phyloP scores from a whole-genome alignment of 2,888 invertebrate species.

The Zhengitettix transpicula region DNA sequence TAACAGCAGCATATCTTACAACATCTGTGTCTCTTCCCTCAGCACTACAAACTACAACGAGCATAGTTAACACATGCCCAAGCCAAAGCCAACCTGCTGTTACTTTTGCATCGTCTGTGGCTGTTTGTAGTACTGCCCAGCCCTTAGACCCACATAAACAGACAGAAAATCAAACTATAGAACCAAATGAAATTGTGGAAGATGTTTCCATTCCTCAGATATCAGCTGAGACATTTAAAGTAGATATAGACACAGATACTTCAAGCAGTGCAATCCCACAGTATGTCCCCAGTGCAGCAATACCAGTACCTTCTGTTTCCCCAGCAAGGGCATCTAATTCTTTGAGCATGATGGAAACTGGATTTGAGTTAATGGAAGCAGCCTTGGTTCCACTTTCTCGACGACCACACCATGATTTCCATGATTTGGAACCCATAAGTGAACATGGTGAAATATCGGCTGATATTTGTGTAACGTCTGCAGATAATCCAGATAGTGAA shows the following conservation, averaged over 20 bases:
- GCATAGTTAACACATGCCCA: background rate
- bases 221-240: background rate
- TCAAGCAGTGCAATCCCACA: background rate
- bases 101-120: background rate
- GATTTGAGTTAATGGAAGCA: conserved; percentile 1
- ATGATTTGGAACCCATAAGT: conserved; percentile 8
- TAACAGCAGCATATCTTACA: background rate
- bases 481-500: no score
- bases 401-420: conserved; percentile 6
- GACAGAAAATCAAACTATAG: background rate
- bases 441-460: conserved; percentile 7
- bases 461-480: background rate
- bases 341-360: background rate
- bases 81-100: background rate
- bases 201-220: background rate
- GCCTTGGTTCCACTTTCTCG: background rate
- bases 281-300: conserved; percentile 6
- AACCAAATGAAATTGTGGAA: background rate
- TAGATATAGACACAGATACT: background rate
- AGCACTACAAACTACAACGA: background rate
- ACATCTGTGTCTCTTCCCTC: conserved; percentile 1
- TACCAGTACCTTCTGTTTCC: conserved; percentile 5
- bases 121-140: background rate
- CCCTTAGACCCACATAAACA: background rate
- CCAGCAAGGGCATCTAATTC: conserved; percentile 1